Evolutionary conservation across 2,797 vertebrate species (phyloP).

Genomic region (Tamandua tetradactyla): DNA sequence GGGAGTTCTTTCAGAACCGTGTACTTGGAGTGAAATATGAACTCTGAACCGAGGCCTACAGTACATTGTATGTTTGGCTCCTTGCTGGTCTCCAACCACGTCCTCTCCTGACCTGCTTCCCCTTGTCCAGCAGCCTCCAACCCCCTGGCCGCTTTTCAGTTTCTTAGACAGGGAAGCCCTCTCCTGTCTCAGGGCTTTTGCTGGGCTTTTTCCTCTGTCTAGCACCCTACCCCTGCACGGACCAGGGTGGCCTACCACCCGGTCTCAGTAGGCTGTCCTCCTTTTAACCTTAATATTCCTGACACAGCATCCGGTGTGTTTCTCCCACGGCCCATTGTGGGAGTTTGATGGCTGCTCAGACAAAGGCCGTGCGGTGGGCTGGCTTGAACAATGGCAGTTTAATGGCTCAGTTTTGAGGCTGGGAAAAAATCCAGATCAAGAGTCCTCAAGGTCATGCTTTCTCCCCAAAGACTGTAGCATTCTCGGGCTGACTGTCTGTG

Average conservation of each 20-base stretch:
- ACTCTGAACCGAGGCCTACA: not conserved
- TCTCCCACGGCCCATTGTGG: not conserved
- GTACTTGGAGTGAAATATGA: not conserved
- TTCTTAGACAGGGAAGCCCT: not conserved
- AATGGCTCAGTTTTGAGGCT: too few relatives aligned
- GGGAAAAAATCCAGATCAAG: too few relatives aligned
- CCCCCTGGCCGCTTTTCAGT: not conserved
- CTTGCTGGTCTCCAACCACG: fast-evolving
- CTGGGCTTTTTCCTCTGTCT: not conserved
- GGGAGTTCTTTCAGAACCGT: not conserved
- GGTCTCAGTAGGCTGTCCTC: not conserved
- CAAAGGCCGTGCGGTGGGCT: too few relatives aligned
- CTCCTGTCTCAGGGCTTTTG: not conserved
- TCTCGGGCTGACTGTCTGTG: too few relatives aligned
- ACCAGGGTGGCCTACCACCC: too few relatives aligned
- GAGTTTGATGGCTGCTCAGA: too few relatives aligned
- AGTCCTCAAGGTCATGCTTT: too few relatives aligned
- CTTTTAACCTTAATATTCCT: not conserved
- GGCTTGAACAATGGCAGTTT: too few relatives aligned
- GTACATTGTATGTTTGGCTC: not conserved
- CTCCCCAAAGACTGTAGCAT: too few relatives aligned
- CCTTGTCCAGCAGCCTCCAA: not conserved
- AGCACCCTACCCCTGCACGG: not conserved
- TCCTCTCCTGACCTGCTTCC: not conserved
- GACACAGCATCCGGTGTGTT: fast-evolving